Evolutionary conservation across 2,797 vertebrate genomes (phyloP).

Genomic region (Poeciliopsis gracilis): DNA sequence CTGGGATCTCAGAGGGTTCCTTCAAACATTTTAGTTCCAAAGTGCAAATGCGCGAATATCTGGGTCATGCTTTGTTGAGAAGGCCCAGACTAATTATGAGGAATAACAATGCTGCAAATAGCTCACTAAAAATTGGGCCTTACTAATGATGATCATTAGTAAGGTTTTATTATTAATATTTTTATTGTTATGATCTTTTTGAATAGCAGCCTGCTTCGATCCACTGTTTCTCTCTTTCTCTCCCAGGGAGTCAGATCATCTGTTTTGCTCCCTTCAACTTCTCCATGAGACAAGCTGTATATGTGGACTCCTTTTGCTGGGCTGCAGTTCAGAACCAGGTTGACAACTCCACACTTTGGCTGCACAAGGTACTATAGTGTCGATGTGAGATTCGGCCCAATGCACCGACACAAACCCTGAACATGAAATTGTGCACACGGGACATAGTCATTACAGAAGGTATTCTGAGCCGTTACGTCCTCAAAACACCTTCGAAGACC

Average conservation of each 20-base stretch:
- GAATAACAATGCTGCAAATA: conserved; percentile 23
- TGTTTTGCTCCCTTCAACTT: conserved; percentile 93
- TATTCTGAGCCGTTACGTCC: not conserved
- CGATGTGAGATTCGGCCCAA: not conserved
- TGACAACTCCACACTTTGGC: conserved; percentile 85
- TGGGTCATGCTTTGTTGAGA: conserved; percentile 29
- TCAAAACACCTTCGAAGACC: not conserved
- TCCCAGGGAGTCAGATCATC: conserved; percentile 92
- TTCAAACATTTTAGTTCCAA: not conserved
- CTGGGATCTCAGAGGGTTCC: not conserved
- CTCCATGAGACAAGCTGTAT: conserved; percentile 88
- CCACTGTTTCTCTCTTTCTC: conserved; percentile 6
- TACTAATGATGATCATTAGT: not conserved
- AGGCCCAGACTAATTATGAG: conserved; percentile 19
- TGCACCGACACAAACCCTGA: not conserved
- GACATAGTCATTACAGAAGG: not conserved
- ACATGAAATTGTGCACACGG: not conserved
- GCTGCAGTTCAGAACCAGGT: conserved; percentile 88
- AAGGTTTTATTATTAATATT: not conserved
- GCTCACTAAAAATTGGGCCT: conserved; percentile 16
- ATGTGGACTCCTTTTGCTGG: conserved; percentile 95
- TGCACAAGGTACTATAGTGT: conserved; percentile 91
- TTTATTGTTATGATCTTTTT: not conserved
- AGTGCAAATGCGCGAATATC: not conserved
- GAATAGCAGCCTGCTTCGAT: not conserved